These are phyloP conservation scores for Bucco capensis DNA, from an alignment of 2,113 vertebrate genomes.

Conservation along the genomic window DNA sequence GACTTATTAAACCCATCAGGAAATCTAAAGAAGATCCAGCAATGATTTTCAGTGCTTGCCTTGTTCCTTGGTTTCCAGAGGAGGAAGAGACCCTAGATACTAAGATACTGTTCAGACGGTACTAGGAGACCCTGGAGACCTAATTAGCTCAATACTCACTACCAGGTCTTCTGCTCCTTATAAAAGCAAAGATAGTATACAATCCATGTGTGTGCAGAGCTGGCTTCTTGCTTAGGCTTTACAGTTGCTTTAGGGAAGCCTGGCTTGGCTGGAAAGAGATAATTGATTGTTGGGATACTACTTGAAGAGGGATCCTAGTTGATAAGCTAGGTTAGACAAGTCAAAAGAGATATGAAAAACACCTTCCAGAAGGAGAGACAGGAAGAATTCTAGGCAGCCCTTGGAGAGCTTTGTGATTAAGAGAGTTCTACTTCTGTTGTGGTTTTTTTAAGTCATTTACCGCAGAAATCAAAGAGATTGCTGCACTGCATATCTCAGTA, in stretches of 20 bases:
- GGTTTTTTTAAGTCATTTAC: neutral
- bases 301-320: neutral
- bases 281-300: neutral
- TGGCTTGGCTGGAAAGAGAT: neutral
- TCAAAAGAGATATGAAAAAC: neutral
- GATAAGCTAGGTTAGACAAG: neutral
- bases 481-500: neutral
- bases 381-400: neutral
- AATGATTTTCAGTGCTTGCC: neutral
- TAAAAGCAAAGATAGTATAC: neutral
- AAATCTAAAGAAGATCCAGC: constrained; percentile 25
- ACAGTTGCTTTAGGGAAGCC: neutral
- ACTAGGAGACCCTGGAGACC: neutral
- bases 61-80: constrained; percentile 7
- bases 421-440: neutral
- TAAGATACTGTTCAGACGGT: neutral
- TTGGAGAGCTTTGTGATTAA: neutral
- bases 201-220: neutral
- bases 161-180: neutral
- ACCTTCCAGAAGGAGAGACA: neutral
- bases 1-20: neutral
- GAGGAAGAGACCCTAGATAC: neutral
- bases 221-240: neutral
- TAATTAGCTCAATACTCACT: constrained; percentile 54
- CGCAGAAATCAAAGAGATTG: neutral